These are phyloP conservation scores for Nothobranchius furzeri DNA, from an alignment of 2,113 vertebrate genomes.

Conservation along the genomic window DNA sequence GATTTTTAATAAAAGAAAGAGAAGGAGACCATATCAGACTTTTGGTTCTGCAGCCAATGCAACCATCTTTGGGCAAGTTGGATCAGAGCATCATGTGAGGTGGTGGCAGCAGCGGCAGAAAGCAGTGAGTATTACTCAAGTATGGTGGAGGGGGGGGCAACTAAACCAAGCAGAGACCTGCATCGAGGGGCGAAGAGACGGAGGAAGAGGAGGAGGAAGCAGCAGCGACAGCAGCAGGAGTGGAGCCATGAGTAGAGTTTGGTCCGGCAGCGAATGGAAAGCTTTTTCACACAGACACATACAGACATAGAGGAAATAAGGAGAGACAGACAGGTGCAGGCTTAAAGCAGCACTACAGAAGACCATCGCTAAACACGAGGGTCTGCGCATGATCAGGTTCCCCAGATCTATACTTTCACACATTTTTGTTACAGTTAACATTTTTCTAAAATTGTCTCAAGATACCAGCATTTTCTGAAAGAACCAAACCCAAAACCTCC, in stretches of 20 bases:
- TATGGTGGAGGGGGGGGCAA: constrained; percentile 54
- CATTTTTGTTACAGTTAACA: neutral
- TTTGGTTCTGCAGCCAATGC: constrained; percentile 49
- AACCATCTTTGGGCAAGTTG: constrained; percentile 36
- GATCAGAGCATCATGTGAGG: constrained; percentile 39
- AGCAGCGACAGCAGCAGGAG: constrained; percentile 66
- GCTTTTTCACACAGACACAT: constrained; percentile 74
- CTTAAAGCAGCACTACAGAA: constrained; percentile 52
- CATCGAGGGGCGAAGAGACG: constrained; percentile 74
- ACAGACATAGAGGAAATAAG: constrained; percentile 69
- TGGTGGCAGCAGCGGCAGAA: constrained; percentile 36
- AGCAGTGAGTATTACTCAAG: constrained; percentile 52
- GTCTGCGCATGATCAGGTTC: constrained; percentile 12
- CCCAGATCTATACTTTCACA: constrained; percentile 11
- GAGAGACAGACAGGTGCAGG: constrained; percentile 68
- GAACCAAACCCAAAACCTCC: constrained; percentile 17
- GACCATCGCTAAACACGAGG: constrained; percentile 21
- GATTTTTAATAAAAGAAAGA: constrained; percentile 39
- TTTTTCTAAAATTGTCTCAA: neutral
- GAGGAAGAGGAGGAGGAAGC: constrained; percentile 72
- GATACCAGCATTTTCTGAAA: constrained; percentile 1
- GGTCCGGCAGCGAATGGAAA: constrained; percentile 74
- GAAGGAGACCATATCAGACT: constrained; percentile 56
- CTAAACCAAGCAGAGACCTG: constrained; percentile 78
- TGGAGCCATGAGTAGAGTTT: constrained; percentile 73